Evolutionary conservation across 2,113 vertebrate genomes (phyloP).

Genomic region (Otocyon megalotis): DNA sequence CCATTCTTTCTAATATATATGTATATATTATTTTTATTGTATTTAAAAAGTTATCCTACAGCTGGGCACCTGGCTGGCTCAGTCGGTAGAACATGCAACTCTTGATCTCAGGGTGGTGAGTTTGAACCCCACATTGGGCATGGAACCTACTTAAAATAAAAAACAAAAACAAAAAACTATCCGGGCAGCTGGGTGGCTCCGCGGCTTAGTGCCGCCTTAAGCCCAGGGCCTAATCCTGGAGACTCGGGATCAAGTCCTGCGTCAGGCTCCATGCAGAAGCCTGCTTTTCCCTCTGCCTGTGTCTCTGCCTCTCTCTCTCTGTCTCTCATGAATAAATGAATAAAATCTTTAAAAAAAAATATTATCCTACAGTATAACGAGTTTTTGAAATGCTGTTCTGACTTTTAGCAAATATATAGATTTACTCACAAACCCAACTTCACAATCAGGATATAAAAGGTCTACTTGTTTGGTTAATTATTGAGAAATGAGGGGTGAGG

Average conservation of each 20-base stretch:
- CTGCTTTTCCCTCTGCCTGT: no score
- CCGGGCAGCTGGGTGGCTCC: no score
- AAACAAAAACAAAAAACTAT: no score
- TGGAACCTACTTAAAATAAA: background rate
- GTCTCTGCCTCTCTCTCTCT: no score
- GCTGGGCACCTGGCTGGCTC: background rate
- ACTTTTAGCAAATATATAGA: conserved; percentile 3
- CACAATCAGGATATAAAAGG: background rate
- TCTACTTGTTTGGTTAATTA: background rate
- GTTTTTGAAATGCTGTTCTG: background rate
- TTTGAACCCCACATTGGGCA: background rate
- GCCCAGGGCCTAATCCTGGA: no score
- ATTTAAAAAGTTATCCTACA: background rate
- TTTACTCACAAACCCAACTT: background rate
- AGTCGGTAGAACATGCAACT: background rate
- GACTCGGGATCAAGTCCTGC: no score
- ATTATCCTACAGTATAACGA: background rate
- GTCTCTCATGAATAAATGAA: no score
- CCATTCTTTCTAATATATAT: background rate
- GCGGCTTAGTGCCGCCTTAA: no score
- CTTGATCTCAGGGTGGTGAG: background rate
- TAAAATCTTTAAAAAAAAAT: background rate
- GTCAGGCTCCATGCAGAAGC: no score
- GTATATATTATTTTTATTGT: background rate
- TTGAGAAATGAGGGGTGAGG: background rate